phyloP scores from a whole-genome alignment of 2,797 vertebrate species.

The Oreochromis grahami region DNA sequence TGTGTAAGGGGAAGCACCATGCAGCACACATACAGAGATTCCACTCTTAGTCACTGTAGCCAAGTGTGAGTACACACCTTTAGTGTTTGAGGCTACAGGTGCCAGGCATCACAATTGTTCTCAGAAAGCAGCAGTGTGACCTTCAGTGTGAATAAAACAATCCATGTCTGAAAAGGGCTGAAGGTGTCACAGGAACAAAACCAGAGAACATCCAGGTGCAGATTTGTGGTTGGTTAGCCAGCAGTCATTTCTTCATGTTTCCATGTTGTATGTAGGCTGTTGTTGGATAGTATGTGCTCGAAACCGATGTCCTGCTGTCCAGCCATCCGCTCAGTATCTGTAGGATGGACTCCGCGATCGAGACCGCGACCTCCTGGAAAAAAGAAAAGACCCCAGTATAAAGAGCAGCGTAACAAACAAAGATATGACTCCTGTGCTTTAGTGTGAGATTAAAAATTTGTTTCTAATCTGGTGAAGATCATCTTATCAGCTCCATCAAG shows the following conservation, averaged over 20 bases:
- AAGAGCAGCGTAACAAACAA: background rate
- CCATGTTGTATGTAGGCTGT: background rate
- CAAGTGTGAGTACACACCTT: background rate
- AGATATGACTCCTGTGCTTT: background rate
- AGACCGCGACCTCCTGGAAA: conserved; percentile 76
- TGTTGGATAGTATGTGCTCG: background rate
- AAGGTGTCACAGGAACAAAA: background rate
- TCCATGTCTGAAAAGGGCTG: background rate
- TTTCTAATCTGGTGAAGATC: background rate
- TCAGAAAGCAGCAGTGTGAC: background rate
- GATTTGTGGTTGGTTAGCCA: background rate
- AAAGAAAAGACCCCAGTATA: background rate
- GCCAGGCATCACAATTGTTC: background rate
- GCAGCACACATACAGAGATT: background rate
- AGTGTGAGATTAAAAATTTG: background rate
- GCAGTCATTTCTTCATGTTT: background rate
- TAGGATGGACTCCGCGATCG: conserved; percentile 82
- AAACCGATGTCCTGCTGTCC: background rate
- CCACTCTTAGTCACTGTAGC: background rate
- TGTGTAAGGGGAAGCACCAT: background rate
- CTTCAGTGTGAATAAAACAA: background rate
- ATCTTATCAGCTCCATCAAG: background rate
- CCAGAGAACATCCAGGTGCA: background rate
- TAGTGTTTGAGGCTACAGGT: background rate
- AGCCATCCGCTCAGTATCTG: conserved; percentile 67